Base-by-base conservation (phyloP, 2,888 invertebrate species). In the Muscina levida region DNA sequence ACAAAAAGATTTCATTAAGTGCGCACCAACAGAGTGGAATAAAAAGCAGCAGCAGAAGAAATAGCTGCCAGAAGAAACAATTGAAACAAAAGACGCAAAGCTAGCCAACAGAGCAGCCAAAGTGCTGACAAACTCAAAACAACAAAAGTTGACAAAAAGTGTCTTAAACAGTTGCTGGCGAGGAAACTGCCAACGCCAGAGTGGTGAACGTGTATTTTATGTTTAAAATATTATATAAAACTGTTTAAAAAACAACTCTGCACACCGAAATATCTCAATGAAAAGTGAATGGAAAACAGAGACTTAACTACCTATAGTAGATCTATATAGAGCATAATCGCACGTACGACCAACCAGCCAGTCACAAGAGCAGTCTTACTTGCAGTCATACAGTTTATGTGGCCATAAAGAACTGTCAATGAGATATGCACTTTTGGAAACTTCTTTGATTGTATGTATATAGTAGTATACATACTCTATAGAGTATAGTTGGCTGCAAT, bases 1-100 rank as follows among this genome's bases (percentile, higher is more conserved):
- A 87, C 87, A 86, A 87, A 88, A 87, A 87, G 88, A 88, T 88
- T 88, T 87, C 87, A 88, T 88, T 88, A 88, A 87, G 86, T 87
- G 85, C 84, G 84, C 84, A 75, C 74, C 57, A 79, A 73, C 84
- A 82, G 70, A 74, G 62, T 53, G 72, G 65, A 68, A 70, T 73
- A 66, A 73, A 44, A n/a, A n/a, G n/a, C n/a, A n/a, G n/a, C n/a
- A n/a, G n/a, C 59, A 13, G 26, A 24, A 75, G 65, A 71, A 71
- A 77, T 66, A 39, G 65, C n/a, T n/a, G 53, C 37, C 71, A 39
- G 62, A 79, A 80, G 67, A 82, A 80, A 81, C 80, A 83, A 83
- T 83, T 83, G 83, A 8, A 46, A 22, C 65, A 73, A 78, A 72
- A 42, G 44, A 19, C 59, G 42, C 11, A 19, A 72, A 72, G 67